Evolutionary conservation across 2,797 vertebrate genomes (phyloP).

Genomic region (Urosaurus nigricauda): DNA sequence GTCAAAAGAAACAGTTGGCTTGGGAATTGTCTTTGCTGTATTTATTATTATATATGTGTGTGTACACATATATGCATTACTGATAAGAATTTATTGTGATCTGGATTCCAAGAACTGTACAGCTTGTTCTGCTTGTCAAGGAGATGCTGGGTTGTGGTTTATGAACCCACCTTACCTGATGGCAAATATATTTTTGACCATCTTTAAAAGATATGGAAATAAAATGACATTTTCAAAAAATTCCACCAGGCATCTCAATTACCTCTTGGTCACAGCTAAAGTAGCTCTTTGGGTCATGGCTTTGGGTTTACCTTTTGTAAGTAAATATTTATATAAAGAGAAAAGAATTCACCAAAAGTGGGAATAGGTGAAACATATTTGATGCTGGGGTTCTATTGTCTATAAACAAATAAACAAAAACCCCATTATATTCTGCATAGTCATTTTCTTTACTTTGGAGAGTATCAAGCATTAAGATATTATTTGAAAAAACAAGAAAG

Average conservation of each 20-base stretch:
- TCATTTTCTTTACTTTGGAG: not conserved
- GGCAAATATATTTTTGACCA: not conserved
- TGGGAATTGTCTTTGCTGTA: slow-evolving; percentile 15
- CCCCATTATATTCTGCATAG: slow-evolving; percentile 5
- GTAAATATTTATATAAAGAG: slow-evolving; percentile 31
- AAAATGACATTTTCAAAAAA: not conserved
- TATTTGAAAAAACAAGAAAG: slow-evolving; percentile 21
- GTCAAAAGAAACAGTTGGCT: not conserved
- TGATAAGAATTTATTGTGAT: slow-evolving; percentile 13
- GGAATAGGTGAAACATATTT: not conserved
- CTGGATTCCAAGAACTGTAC: slow-evolving; percentile 1
- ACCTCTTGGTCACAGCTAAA: not conserved
- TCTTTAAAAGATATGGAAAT: not conserved
- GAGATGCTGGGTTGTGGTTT: not conserved
- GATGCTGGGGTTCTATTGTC: not conserved
- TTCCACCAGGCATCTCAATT: not conserved
- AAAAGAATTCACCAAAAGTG: not conserved
- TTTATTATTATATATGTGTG: slow-evolving; percentile 39
- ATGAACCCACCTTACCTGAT: not conserved
- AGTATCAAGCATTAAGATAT: not conserved
- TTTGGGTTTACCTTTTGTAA: slow-evolving; percentile 7
- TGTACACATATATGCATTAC: not conserved
- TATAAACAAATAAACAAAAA: slow-evolving; percentile 4
- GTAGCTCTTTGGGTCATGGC: not conserved
- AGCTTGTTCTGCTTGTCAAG: not conserved